A percentile compares a stretch with the other conserved stretches of the same genome.
These are phyloP conservation scores for Alcedo atthis DNA, from an alignment of 2,797 vertebrate genomes.

Conservation along the genomic window DNA sequence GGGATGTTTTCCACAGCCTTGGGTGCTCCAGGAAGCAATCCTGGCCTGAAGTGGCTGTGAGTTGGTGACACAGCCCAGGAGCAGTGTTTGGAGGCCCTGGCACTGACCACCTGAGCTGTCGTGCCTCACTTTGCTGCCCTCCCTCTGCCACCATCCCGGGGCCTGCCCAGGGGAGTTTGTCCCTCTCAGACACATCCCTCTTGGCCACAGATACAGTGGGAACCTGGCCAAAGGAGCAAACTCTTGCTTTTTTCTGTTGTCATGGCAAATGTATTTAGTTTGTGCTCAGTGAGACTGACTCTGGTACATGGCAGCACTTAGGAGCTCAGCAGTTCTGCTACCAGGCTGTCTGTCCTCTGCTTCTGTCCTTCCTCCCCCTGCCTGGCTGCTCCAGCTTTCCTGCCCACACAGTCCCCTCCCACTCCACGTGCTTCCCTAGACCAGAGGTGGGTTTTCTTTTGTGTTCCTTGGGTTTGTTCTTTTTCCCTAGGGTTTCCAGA, in stretches of 20 bases:
- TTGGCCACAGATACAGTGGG: not conserved
- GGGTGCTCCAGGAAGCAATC: not conserved
- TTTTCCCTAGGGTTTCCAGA: slow-evolving; percentile 10
- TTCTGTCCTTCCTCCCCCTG: not conserved
- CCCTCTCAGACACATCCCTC: not conserved
- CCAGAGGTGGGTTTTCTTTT: not conserved
- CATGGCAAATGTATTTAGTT: not conserved
- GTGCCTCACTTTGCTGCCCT: not conserved
- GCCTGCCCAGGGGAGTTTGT: not conserved
- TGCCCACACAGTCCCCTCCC: not conserved
- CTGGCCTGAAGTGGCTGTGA: not conserved
- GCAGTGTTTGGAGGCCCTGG: not conserved
- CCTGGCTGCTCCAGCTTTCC: not conserved
- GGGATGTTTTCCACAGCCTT: not conserved
- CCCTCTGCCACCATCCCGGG: fast-evolving
- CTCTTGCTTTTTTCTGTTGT: not conserved
- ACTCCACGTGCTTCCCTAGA: fast-evolving
- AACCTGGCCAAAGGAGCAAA: not conserved
- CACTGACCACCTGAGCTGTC: not conserved
- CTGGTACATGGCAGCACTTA: fast-evolving
- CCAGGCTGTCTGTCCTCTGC: not conserved
- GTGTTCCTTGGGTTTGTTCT: not conserved
- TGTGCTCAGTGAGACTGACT: not conserved
- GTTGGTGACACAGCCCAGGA: not conserved
- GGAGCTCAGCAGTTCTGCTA: not conserved